phyloP scores from a whole-genome alignment of 2,888 invertebrate species.

The Nymphalis c-album region DNA sequence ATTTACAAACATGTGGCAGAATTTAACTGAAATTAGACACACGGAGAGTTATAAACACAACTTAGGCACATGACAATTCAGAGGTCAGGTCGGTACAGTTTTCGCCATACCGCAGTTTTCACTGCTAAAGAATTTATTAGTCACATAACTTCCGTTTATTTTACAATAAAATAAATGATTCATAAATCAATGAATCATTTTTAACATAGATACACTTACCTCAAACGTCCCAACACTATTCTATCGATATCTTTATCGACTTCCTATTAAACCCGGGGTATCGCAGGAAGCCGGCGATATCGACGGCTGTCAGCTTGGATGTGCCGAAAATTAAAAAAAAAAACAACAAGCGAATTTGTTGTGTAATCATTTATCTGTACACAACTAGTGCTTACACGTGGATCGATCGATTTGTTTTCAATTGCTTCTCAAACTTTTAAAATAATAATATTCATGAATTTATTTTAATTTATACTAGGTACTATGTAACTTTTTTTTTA shows the following conservation, averaged over 20 bases:
- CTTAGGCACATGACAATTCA: too few relatives aligned
- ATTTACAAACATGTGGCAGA: too few relatives aligned
- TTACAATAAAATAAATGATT: not conserved
- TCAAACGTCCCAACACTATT: constrained; percentile 12
- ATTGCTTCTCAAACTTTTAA: constrained; percentile 54
- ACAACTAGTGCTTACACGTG: constrained; percentile 44
- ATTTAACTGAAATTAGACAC: too few relatives aligned
- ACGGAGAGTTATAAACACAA: too few relatives aligned
- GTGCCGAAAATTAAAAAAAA: constrained; percentile 44
- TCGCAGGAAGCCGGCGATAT: constrained; percentile 51
- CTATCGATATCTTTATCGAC: constrained; percentile 32
- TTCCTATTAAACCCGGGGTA: constrained; percentile 23
- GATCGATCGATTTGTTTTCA: constrained; percentile 44
- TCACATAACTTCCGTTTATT: not conserved
- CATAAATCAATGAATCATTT: not conserved
- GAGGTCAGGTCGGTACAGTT: too few relatives aligned
- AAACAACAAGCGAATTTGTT: constrained; percentile 40
- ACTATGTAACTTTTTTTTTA: too few relatives aligned
- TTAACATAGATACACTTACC: constrained; percentile 25
- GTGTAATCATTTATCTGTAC: constrained; percentile 51
- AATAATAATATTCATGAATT: not conserved
- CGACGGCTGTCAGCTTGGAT: constrained; percentile 51
- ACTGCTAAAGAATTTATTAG: too few relatives aligned
- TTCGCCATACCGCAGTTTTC: too few relatives aligned
- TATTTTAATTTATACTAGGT: too few relatives aligned